A percentile compares a stretch with the other conserved stretches of the same genome.
Evolutionary conservation across 2,797 vertebrate species (phyloP).

Genomic region (Enoplosus armatus): DNA sequence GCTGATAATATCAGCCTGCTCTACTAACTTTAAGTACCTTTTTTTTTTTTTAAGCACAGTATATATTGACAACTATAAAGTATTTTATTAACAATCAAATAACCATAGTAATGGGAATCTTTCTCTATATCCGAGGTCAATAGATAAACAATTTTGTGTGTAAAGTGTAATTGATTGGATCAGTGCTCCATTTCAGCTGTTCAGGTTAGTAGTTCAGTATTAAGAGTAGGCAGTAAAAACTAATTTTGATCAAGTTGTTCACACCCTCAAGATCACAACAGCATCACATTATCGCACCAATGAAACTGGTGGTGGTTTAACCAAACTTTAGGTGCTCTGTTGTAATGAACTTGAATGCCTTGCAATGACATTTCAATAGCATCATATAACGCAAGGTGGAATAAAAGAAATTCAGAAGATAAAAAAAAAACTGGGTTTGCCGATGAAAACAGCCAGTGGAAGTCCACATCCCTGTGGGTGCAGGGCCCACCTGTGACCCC

Average conservation of each 20-base stretch:
- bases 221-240: not conserved
- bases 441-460: constrained; percentile 4
- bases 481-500: constrained; percentile 27
- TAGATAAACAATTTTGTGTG: not conserved
- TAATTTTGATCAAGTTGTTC: not conserved
- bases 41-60: not conserved
- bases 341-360: not conserved
- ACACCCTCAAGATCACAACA: not conserved
- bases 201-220: constrained; percentile 14
- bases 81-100: not conserved
- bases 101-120: not conserved
- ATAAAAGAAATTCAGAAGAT: not conserved
- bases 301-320: not conserved
- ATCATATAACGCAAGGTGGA: not conserved
- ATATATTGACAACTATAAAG: not conserved
- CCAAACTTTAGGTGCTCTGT: not conserved
- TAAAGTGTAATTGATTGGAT: constrained; percentile 23
- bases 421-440: not conserved
- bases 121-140: not conserved
- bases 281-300: not conserved
- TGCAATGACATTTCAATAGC: not conserved
- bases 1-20: not conserved
- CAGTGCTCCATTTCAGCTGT: constrained; percentile 4
- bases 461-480: constrained; percentile 7
- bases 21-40: too few species aligned